phyloP scores from a whole-genome alignment of 1,140 invertebrate species.

The Lepidotrigona ventralis region DNA sequence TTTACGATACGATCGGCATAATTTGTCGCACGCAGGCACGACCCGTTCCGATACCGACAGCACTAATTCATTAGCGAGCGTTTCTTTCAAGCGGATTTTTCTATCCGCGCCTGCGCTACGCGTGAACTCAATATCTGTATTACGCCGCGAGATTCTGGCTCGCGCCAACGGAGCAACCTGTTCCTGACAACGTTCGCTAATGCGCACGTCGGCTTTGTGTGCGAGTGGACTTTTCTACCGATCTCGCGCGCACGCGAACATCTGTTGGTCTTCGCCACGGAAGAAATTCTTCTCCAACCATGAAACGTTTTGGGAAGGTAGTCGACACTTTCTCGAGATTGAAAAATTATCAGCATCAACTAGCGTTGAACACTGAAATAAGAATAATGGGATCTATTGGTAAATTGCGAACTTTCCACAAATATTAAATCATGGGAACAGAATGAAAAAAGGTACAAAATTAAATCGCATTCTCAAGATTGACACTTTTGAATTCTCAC shows the following conservation, averaged over 20 bases:
- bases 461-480: neutral
- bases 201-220: neutral
- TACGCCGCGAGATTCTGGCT: conserved; percentile 25
- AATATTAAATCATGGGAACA: neutral
- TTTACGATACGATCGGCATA: conserved; percentile 50
- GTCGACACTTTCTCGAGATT: too few relatives aligned
- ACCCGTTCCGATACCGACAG: conserved; percentile 45
- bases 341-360: too few relatives aligned
- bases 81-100: conserved; percentile 29
- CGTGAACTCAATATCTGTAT: conserved; percentile 38
- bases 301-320: too few relatives aligned
- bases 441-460: neutral
- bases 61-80: conserved; percentile 43
- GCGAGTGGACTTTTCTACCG: neutral
- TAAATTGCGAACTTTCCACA: neutral
- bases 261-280: neutral
- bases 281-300: too few relatives aligned
- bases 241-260: neutral
- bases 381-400: too few relatives aligned
- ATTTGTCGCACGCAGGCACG: conserved; percentile 42
- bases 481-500: too few relatives aligned
- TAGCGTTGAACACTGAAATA: too few relatives aligned
- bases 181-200: conserved; percentile 7
- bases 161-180: conserved; percentile 36
- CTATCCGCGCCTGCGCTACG: conserved; percentile 20